phyloP scores from a whole-genome alignment of 1,140 invertebrate genomes.

The Pseudomyrmex gracilis region DNA sequence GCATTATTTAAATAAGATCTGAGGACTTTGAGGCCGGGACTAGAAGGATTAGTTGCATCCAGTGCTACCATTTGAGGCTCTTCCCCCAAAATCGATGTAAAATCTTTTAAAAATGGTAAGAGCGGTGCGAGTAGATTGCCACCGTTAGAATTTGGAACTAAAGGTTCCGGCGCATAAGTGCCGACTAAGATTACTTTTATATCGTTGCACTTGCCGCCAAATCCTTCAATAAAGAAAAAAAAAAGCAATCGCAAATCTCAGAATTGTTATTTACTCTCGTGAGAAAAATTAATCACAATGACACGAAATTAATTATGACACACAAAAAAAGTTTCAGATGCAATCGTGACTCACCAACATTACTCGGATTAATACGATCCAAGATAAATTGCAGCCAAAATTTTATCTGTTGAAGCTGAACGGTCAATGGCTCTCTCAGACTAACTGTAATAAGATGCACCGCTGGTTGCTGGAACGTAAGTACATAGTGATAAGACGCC shows the following conservation, averaged over 20 bases:
- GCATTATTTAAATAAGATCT: conserved; percentile 82
- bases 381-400: conserved; percentile 94
- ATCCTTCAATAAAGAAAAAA: conserved; percentile 76
- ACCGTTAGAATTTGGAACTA: conserved; percentile 79
- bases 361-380: conserved; percentile 89
- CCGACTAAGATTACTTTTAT: conserved; percentile 83
- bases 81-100: conserved; percentile 81
- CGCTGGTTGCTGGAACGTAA: conserved; percentile 88
- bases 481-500: conserved; percentile 92
- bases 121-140: conserved; percentile 80
- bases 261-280: neutral
- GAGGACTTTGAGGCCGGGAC: conserved; percentile 83
- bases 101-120: conserved; percentile 82
- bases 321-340: conserved; percentile 12
- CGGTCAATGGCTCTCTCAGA: conserved; percentile 89
- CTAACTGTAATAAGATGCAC: conserved; percentile 92
- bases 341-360: conserved; percentile 86
- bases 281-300: neutral
- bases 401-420: conserved; percentile 90
- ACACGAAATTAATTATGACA: conserved; percentile 15
- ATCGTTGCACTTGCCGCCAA: conserved; percentile 82
- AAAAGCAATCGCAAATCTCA: conserved; percentile 39
- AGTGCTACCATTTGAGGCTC: conserved; percentile 82
- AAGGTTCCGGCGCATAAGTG: conserved; percentile 83
- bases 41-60: conserved; percentile 84